Percentiles rank a stretch among this genome's conserved stretches.
These are phyloP conservation scores for Hirudinaria manillensis DNA, from an alignment of 2,888 invertebrate genomes.

Conservation along the genomic window DNA sequence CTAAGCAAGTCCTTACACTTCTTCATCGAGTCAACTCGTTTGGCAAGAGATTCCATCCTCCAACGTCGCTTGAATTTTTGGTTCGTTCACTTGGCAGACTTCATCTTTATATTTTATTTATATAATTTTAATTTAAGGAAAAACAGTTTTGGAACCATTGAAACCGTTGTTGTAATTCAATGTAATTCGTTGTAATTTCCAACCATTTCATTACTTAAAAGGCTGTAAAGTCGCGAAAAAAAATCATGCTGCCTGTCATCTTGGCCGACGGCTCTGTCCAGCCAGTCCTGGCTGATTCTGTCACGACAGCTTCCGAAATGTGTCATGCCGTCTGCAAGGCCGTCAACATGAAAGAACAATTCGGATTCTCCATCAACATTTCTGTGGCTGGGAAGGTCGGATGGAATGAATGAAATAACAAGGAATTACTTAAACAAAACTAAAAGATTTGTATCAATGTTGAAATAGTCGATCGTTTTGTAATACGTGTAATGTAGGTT, in stretches of 20 bases:
- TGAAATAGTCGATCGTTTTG: too few species aligned
- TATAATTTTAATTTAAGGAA: not conserved
- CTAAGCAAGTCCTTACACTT: constrained; percentile 33
- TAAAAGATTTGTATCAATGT: not conserved
- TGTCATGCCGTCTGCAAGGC: constrained; percentile 34
- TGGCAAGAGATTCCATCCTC: constrained; percentile 41
- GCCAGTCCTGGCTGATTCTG: constrained; percentile 39
- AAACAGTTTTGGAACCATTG: too few species aligned
- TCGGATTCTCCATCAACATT: constrained; percentile 42
- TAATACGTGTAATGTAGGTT: too few species aligned
- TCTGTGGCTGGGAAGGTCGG: constrained; percentile 40
- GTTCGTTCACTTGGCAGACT: constrained; percentile 27
- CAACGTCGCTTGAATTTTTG: constrained; percentile 41
- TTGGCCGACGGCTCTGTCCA: constrained; percentile 38
- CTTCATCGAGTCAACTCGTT: constrained; percentile 37
- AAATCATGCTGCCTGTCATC: constrained; percentile 39
- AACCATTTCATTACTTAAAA: not conserved
- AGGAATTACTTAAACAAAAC: not conserved
- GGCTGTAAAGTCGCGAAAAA: constrained; percentile 37
- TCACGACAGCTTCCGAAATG: constrained; percentile 40
- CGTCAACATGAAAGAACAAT: constrained; percentile 39
- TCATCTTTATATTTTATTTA: not conserved
- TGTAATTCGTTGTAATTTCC: too few species aligned
- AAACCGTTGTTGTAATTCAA: too few species aligned
- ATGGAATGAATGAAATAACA: not conserved